Evolutionary conservation across 2,888 invertebrate genomes (phyloP).

Genomic region (Tyria jacobaeae): DNA sequence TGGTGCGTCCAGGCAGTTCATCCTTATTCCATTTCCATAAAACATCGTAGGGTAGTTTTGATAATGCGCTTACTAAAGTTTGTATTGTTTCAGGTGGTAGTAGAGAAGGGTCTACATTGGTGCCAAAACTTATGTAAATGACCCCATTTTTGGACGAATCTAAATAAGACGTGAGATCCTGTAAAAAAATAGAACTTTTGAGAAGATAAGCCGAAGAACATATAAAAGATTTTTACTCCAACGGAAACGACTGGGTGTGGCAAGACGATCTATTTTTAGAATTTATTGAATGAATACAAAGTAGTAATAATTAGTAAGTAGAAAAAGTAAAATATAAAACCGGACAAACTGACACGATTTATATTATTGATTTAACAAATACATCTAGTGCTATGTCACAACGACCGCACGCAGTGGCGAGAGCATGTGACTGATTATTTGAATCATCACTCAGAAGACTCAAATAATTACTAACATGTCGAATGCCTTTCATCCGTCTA

Average conservation of each 20-base stretch:
- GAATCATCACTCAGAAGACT: too few species aligned
- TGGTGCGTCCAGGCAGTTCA: slow-evolving; percentile 43
- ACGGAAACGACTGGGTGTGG: background rate
- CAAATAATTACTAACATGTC: too few species aligned
- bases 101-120: slow-evolving; percentile 51
- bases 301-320: too few species aligned
- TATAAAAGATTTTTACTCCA: background rate
- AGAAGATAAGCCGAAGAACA: background rate
- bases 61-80: slow-evolving; percentile 43
- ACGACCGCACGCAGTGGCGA: too few species aligned
- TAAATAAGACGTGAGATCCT: slow-evolving; percentile 66
- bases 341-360: too few species aligned
- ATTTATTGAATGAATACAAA: too few species aligned
- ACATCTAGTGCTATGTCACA: too few species aligned
- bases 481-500: too few species aligned
- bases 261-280: too few species aligned
- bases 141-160: slow-evolving; percentile 67
- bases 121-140: slow-evolving; percentile 65
- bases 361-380: too few species aligned
- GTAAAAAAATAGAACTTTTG: slow-evolving; percentile 23
- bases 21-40: slow-evolving; percentile 59
- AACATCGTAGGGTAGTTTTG: slow-evolving; percentile 52
- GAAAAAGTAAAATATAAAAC: too few species aligned
- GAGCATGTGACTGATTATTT: too few species aligned
- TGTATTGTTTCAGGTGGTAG: slow-evolving; percentile 44